These are phyloP conservation scores for Pseudomyrmex gracilis DNA, from an alignment of 1,140 invertebrate species.

Conservation along the genomic window DNA sequence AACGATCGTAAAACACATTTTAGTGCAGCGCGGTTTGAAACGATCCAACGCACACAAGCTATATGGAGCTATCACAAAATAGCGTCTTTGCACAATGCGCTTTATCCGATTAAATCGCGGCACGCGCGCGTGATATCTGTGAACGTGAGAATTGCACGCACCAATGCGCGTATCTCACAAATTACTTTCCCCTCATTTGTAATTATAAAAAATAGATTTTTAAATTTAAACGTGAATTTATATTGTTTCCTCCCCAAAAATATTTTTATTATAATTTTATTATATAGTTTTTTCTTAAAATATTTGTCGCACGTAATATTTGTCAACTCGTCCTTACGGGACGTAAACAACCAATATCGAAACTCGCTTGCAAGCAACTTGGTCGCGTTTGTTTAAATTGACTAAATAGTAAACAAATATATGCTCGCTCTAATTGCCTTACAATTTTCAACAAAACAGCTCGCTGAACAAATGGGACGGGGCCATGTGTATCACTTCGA, in stretches of 20 bases:
- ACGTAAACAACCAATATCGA: too few relatives aligned
- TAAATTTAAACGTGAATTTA: background rate
- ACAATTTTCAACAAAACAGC: background rate
- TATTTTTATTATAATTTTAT: background rate
- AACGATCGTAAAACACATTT: slow-evolving; percentile 33
- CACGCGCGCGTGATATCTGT: background rate
- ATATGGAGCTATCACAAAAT: slow-evolving; percentile 49
- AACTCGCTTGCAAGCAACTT: too few relatives aligned
- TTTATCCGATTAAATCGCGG: slow-evolving; percentile 34
- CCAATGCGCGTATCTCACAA: background rate
- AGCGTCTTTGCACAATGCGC: slow-evolving; percentile 30
- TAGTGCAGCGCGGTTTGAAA: slow-evolving; percentile 30
- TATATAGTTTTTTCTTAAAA: too few relatives aligned
- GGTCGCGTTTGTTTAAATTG: too few relatives aligned
- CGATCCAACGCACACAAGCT: slow-evolving; percentile 25
- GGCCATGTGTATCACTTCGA: slow-evolving; percentile 12
- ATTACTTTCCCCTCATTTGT: too few relatives aligned
- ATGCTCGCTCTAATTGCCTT: too few relatives aligned
- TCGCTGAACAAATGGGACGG: background rate
- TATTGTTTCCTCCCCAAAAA: slow-evolving; percentile 4
- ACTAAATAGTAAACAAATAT: background rate
- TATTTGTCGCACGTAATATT: too few relatives aligned
- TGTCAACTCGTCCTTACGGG: too few relatives aligned
- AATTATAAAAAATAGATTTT: background rate
- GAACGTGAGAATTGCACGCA: slow-evolving; percentile 3